Evolutionary conservation across 2,113 vertebrate species (phyloP), one percentile per base, ranked within the genome.

Genomic region (Falco punctatus): DNA sequence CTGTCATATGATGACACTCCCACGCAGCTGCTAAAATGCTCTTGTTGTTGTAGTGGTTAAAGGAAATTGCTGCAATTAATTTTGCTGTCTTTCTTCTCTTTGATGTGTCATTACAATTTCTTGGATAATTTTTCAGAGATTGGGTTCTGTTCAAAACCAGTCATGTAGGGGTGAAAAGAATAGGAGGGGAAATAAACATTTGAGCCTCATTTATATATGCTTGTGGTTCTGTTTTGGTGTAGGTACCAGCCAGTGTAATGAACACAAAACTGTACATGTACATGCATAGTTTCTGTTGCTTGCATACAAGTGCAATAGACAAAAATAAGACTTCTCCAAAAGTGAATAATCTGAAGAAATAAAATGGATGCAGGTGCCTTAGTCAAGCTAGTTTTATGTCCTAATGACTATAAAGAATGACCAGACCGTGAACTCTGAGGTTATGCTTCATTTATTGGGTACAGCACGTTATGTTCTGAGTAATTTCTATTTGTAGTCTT

Each of bases 51-150:
- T 84, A 96, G 90, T 92, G 83, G 91, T 94, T 96, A 95, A 94
- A 98, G 97, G 94, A 98, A 98, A 97, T 96, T 86, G 64, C 94
- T 96, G 95, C 82, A 97, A 97, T 98, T 98, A 98, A 97, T 98
- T 98, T 97, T 96, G 89, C 64, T 86, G 74, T 96, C 78, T 97
- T 61, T 96, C 95, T 82, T 92, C 90, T 89, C 97, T 98, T 98
- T 98, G 97, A 98, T 98, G 97, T 97, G 73, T 88, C 72, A 62
- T 94, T 92, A 49, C 70, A 78, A 71, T 96, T 92, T 90, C 92
- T 91, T 96, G 90, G 88, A 66, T 94, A 92, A 88, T 86, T 96
- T 91, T 96, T 90, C 67, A 46, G 81, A 67, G 33, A 79, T 92
- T 97, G 95, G 90, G 80, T 52, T 95, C 55, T 70, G 75, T 97